Conservation (phyloP, 2,113 vertebrate species). For the Paradisaea rubra region DNA sequence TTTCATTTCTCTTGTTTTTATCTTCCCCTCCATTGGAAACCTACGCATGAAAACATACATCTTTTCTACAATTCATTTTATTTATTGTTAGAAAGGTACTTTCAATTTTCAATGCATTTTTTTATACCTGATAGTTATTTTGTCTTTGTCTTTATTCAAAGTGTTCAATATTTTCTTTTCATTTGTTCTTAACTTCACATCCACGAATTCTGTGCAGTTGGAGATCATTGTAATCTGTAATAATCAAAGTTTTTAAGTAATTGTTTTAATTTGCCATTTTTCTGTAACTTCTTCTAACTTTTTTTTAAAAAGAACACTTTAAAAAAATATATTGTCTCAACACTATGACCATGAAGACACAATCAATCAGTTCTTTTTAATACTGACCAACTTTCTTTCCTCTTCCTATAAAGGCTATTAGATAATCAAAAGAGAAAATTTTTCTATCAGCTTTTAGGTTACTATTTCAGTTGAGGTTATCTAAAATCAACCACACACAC, state of each 20-base stretch:
- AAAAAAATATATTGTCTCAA: not conserved
- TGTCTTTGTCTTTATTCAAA: constrained; percentile 90
- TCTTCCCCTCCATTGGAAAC: constrained; percentile 92
- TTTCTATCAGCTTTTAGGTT: not conserved
- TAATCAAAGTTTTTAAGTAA: not conserved
- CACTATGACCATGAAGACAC: not conserved
- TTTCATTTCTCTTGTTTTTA: constrained; percentile 97
- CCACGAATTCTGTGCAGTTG: constrained; percentile 84
- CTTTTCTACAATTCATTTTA: not conserved
- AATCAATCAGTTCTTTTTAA: not conserved
- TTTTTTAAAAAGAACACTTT: not conserved
- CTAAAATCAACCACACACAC: not conserved
- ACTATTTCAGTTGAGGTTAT: not conserved
- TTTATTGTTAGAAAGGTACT: not conserved
- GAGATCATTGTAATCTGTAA: constrained; percentile 85
- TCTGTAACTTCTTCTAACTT: not conserved
- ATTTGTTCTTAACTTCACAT: constrained; percentile 86
- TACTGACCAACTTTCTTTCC: not conserved
- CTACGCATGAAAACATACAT: constrained; percentile 67
- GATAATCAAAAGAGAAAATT: not conserved
- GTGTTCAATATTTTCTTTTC: constrained; percentile 89
- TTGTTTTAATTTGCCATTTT: not conserved
- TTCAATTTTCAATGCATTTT: not conserved
- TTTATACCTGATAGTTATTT: constrained; percentile 86
- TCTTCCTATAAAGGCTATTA: not conserved